Percentiles rank a stretch among this genome's conserved stretches.
Conservation (phyloP, 2,888 invertebrate genomes). For the Drosophila macrospina region DNA sequence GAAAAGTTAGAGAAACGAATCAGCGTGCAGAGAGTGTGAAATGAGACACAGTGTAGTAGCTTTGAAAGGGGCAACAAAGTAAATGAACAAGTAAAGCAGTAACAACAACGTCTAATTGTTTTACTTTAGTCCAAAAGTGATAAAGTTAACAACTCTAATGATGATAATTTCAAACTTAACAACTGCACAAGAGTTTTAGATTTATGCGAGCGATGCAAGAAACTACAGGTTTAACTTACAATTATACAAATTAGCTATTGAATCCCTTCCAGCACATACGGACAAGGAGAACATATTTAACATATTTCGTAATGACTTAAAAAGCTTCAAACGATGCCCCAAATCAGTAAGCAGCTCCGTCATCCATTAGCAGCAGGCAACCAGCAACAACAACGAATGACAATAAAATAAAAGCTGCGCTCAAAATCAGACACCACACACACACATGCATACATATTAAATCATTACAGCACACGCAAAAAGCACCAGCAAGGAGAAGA, state of each 20-base stretch:
- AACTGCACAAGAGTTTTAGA: not conserved
- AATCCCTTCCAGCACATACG: not conserved
- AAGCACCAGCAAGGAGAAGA: constrained; percentile 12
- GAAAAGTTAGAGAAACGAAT: not conserved
- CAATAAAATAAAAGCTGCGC: constrained; percentile 65
- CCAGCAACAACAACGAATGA: constrained; percentile 30
- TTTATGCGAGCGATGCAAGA: not conserved
- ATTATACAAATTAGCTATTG: not conserved
- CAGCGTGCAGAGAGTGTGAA: constrained; percentile 46
- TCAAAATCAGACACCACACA: constrained; percentile 68
- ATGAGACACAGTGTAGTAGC: constrained; percentile 30
- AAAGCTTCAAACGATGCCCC: constrained; percentile 12
- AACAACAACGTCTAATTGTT: constrained; percentile 49
- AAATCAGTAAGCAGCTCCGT: constrained; percentile 24
- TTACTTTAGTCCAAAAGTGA: constrained; percentile 32
- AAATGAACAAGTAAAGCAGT: constrained; percentile 10
- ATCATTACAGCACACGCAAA: constrained; percentile 62
- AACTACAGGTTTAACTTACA: not conserved
- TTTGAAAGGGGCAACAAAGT: constrained; percentile 12
- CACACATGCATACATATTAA: constrained; percentile 45
- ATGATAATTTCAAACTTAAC: constrained; percentile 39
- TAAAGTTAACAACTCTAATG: constrained; percentile 54
- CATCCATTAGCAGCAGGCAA: constrained; percentile 38
- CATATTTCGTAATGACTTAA: not conserved
- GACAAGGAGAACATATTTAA: not conserved